A percentile compares a stretch with the other conserved stretches of the same genome.
These are phyloP conservation scores for Takifugu flavidus DNA, from an alignment of 2,113 vertebrate genomes.

Conservation along the genomic window DNA sequence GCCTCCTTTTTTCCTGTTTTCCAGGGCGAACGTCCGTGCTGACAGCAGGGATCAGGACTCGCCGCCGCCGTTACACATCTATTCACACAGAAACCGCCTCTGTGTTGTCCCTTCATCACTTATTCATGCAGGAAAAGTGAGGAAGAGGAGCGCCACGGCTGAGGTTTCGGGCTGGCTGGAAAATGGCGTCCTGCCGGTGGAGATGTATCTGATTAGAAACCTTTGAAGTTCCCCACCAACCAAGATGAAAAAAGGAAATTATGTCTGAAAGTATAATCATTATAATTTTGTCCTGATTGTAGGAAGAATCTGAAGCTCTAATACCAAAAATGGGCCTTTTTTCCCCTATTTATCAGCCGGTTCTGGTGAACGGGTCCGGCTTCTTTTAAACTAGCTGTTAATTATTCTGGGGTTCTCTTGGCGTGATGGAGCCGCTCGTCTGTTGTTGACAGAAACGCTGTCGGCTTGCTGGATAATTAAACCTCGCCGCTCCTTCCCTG, in stretches of 20 bases:
- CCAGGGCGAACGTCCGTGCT: slow-evolving; percentile 54
- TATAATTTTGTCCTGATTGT: not conserved
- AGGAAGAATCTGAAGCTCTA: not conserved
- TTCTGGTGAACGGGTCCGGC: not conserved
- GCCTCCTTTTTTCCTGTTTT: slow-evolving; percentile 30
- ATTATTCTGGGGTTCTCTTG: not conserved
- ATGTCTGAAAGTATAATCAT: not conserved
- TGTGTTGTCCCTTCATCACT: slow-evolving; percentile 15
- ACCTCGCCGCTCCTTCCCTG: not conserved
- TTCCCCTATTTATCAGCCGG: no score
- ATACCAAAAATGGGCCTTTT: not conserved
- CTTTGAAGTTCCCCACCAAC: not conserved
- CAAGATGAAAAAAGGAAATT: not conserved
- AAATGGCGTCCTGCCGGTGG: not conserved
- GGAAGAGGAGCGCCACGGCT: not conserved
- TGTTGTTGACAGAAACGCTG: not conserved
- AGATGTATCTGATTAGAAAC: slow-evolving; percentile 14
- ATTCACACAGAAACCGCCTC: slow-evolving; percentile 52
- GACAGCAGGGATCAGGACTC: slow-evolving; percentile 63
- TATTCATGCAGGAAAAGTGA: not conserved
- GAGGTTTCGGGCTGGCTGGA: slow-evolving; percentile 5
- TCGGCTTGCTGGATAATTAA: not conserved
- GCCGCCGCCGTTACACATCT: slow-evolving; percentile 57
- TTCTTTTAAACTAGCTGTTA: no score
- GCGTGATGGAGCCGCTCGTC: not conserved